A percentile compares a stretch with the other conserved stretches of the same genome.
These are phyloP conservation scores for Micrasema minimum DNA, from an alignment of 1,140 invertebrate species.

Conservation along the genomic window DNA sequence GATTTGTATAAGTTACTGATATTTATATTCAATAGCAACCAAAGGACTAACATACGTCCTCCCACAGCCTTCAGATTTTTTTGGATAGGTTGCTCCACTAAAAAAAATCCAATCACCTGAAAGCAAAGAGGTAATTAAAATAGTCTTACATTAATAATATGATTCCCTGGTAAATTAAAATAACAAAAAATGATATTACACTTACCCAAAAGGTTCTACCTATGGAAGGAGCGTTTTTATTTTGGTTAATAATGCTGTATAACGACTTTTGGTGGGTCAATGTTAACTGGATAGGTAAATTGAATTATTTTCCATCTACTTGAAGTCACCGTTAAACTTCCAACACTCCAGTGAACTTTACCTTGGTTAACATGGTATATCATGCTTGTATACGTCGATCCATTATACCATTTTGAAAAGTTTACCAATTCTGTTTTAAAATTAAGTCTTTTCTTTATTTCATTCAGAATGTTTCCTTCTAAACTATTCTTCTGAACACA, in stretches of 20 bases:
- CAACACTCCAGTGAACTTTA: not conserved
- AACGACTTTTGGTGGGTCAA: conserved; percentile 8
- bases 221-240: no score
- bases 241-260: no score
- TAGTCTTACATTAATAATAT: not conserved
- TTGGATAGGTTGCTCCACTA: not conserved
- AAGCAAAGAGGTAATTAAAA: not conserved
- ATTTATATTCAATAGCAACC: conserved; percentile 11
- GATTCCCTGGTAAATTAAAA: not conserved
- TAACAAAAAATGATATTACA: not conserved
- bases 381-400: not conserved
- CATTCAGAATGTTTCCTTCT: conserved; percentile 1
- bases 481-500: not conserved
- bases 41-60: not conserved
- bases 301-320: not conserved
- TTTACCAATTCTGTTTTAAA: not conserved
- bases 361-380: not conserved
- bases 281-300: not conserved
- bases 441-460: conserved; percentile 22
- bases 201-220: not conserved
- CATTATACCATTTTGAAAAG: not conserved
- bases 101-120: conserved; percentile 3
- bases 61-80: not conserved
- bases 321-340: not conserved
- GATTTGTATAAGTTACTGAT: conserved; percentile 9